Conservation (phyloP, 2,797 vertebrate genomes). For the Acipenser ruthenus region DNA sequence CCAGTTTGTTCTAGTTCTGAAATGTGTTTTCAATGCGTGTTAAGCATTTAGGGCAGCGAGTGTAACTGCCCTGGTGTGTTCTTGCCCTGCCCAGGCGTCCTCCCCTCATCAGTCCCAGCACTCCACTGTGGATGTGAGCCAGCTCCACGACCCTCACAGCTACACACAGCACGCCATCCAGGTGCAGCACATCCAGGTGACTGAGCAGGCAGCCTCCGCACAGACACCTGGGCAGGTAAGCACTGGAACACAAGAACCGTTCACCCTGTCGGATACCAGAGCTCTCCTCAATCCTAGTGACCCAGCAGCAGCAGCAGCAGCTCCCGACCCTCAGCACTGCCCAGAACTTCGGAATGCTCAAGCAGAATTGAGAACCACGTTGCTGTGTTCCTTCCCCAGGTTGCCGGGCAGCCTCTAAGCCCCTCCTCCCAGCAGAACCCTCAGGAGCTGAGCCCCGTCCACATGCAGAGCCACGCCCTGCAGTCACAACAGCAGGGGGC, state of each 20-base stretch:
- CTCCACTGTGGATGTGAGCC: slow-evolving; percentile 86
- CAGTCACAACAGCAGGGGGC: slow-evolving; percentile 69
- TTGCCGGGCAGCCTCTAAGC: slow-evolving; percentile 76
- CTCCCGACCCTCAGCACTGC: neutral
- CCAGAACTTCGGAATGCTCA: neutral
- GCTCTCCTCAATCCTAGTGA: too few relatives aligned
- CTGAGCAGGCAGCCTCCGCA: slow-evolving; percentile 60
- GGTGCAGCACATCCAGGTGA: slow-evolving; percentile 94
- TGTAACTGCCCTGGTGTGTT: neutral
- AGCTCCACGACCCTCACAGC: slow-evolving; percentile 86
- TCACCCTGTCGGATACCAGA: too few relatives aligned
- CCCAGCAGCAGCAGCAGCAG: too few relatives aligned
- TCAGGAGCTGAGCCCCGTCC: slow-evolving; percentile 81
- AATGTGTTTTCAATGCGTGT: neutral
- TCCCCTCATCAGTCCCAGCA: slow-evolving; percentile 87
- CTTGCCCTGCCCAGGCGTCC: slow-evolving; percentile 57
- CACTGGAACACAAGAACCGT: neutral
- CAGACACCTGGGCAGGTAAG: slow-evolving; percentile 69
- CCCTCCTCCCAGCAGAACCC: slow-evolving; percentile 76
- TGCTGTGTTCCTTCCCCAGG: slow-evolving; percentile 41
- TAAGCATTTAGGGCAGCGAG: too few relatives aligned
- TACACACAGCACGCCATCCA: slow-evolving; percentile 95
- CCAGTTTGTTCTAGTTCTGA: neutral
- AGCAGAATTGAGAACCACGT: neutral
- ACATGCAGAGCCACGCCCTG: slow-evolving; percentile 68